phyloP scores from a whole-genome alignment of 2,113 vertebrate species.

The Mormyrus lacerda region DNA sequence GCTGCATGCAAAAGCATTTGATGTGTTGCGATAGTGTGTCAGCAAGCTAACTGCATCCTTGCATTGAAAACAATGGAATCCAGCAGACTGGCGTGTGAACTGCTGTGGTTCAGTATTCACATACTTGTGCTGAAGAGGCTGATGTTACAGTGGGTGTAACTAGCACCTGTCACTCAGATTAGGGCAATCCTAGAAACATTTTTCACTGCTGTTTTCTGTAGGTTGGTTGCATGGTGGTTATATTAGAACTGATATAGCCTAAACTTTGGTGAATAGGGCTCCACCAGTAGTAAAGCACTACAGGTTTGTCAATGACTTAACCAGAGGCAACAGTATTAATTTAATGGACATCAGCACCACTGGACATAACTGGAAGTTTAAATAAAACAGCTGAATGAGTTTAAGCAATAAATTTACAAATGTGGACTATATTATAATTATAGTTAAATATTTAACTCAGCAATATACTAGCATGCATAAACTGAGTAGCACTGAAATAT shows the following conservation, averaged over 20 bases:
- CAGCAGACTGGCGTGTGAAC: not conserved
- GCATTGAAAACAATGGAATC: not conserved
- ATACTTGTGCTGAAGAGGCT: not conserved
- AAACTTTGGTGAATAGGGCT: not conserved
- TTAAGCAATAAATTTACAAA: not conserved
- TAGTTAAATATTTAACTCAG: not conserved
- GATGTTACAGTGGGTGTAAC: not conserved
- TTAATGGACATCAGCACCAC: not conserved
- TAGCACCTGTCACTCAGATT: not conserved
- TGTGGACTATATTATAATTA: not conserved
- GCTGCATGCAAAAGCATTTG: not conserved
- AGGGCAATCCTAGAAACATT: not conserved
- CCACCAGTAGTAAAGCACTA: not conserved
- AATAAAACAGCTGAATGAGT: not conserved
- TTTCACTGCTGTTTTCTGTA: not conserved
- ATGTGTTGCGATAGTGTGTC: not conserved
- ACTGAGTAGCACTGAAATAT: not conserved
- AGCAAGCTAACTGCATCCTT: not conserved
- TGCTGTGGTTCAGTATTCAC: not conserved
- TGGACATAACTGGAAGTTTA: not conserved
- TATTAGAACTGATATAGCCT: not conserved
- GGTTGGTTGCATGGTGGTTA: not conserved
- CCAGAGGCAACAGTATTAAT: not conserved
- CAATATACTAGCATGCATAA: not conserved
- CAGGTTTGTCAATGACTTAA: not conserved